A percentile compares a stretch with the other conserved stretches of the same genome.
Conservation (phyloP, 2,113 vertebrate genomes). For the Cyanoliseus patagonus region DNA sequence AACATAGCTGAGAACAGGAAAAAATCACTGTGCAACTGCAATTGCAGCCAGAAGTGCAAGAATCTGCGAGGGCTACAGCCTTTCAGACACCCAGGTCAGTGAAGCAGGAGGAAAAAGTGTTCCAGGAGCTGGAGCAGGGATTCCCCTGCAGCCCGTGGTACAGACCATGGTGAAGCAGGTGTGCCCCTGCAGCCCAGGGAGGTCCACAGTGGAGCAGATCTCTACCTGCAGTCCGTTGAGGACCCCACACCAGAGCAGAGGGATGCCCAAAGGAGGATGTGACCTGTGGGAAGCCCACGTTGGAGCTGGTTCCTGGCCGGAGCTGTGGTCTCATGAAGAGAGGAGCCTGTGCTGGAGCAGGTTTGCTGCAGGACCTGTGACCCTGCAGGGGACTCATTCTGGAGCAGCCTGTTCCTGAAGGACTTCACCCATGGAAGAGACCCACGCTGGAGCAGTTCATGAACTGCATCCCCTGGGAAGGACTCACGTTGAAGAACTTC, state of each 20-base stretch:
- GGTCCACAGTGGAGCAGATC: background rate
- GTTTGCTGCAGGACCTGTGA: background rate
- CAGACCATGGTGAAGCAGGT: background rate
- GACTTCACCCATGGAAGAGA: background rate
- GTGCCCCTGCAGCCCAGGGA: background rate
- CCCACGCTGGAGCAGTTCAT: background rate
- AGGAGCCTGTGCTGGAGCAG: background rate
- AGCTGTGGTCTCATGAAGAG: background rate
- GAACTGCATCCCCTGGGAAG: background rate
- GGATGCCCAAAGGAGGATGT: background rate
- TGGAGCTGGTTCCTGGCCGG: background rate
- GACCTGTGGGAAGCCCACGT: background rate
- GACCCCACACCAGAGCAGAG: background rate
- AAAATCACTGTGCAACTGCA: background rate
- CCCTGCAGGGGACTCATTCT: background rate
- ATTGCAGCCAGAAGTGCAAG: background rate
- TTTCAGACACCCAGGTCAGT: background rate
- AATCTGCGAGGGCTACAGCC: background rate
- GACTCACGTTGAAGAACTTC: background rate
- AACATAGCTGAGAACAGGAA: background rate
- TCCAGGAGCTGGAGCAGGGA: background rate
- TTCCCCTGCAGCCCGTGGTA: background rate
- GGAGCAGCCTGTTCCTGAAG: background rate
- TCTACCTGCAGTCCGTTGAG: background rate
- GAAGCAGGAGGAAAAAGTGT: background rate